phyloP scores from a whole-genome alignment of 2,888 invertebrate species.

The Hirtodrosophila cameraria region DNA sequence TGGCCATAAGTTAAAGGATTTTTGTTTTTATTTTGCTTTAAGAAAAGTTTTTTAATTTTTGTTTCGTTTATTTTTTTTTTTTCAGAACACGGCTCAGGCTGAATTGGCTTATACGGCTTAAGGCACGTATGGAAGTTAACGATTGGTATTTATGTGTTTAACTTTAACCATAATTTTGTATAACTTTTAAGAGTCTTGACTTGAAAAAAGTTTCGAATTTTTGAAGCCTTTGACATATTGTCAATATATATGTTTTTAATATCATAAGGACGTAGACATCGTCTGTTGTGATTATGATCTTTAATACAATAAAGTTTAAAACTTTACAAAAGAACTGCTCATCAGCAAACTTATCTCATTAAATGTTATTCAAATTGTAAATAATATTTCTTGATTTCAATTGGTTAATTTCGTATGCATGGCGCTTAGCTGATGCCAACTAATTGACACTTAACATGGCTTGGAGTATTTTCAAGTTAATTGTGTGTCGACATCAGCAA shows the following conservation, averaged over 20 bases:
- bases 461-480: conserved; percentile 75
- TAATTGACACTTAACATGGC: conserved; percentile 79
- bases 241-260: not conserved
- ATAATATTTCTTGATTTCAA: conserved; percentile 59
- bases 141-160: conserved; percentile 9
- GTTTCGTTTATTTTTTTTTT: conserved; percentile 61
- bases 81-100: not conserved
- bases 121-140: not conserved
- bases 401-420: conserved; percentile 53
- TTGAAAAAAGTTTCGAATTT: not conserved
- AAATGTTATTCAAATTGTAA: conserved; percentile 38
- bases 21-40: conserved; percentile 5
- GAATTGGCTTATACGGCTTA: not conserved
- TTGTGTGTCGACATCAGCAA: conserved; percentile 75
- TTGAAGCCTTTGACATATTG: not conserved
- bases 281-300: conserved; percentile 1
- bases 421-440: conserved; percentile 64
- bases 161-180: conserved; percentile 10
- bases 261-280: too few relatives aligned
- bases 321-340: too few relatives aligned
- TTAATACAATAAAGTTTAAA: too few relatives aligned
- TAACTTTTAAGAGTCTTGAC: not conserved
- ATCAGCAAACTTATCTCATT: conserved; percentile 1
- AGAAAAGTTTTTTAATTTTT: conserved; percentile 65
- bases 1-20: conserved; percentile 40